Evolutionary conservation across 2,888 invertebrate genomes (phyloP).

Genomic region (Drosophila eohydei): DNA sequence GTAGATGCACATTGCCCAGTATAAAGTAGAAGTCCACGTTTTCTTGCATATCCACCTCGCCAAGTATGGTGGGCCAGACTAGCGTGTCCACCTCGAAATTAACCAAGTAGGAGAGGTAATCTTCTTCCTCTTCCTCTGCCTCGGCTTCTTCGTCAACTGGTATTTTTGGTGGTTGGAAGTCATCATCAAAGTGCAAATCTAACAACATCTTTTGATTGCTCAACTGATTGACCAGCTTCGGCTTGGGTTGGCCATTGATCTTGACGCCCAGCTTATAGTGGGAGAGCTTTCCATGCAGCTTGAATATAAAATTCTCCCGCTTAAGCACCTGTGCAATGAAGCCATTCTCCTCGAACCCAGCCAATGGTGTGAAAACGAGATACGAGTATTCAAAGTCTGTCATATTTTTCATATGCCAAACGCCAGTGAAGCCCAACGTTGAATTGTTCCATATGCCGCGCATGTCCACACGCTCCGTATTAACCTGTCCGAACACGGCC

Average conservation of each 20-base stretch:
- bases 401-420: conserved; percentile 87
- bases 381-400: conserved; percentile 92
- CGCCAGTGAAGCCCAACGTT: conserved; percentile 91
- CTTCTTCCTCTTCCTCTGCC: conserved; percentile 84
- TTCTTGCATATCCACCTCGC: conserved; percentile 86
- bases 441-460: conserved; percentile 91
- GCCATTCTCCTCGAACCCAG: conserved; percentile 91
- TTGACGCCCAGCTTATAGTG: conserved; percentile 87
- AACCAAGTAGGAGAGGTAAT: conserved; percentile 86
- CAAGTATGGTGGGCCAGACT: conserved; percentile 87
- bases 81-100: conserved; percentile 87
- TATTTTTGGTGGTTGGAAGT: conserved; percentile 80
- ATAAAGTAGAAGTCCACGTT: conserved; percentile 85
- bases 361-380: conserved; percentile 91
- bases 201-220: conserved; percentile 76
- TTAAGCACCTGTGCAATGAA: conserved; percentile 89
- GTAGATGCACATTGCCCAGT: conserved; percentile 86
- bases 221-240: conserved; percentile 81
- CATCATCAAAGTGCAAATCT: conserved; percentile 83
- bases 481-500: conserved; percentile 89
- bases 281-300: conserved; percentile 89
- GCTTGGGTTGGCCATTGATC: conserved; percentile 82
- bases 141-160: conserved; percentile 84
- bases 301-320: conserved; percentile 88
- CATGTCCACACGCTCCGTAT: conserved; percentile 90